These are phyloP conservation scores for Acleris literana DNA, from an alignment of 2,888 invertebrate genomes.

Conservation along the genomic window DNA sequence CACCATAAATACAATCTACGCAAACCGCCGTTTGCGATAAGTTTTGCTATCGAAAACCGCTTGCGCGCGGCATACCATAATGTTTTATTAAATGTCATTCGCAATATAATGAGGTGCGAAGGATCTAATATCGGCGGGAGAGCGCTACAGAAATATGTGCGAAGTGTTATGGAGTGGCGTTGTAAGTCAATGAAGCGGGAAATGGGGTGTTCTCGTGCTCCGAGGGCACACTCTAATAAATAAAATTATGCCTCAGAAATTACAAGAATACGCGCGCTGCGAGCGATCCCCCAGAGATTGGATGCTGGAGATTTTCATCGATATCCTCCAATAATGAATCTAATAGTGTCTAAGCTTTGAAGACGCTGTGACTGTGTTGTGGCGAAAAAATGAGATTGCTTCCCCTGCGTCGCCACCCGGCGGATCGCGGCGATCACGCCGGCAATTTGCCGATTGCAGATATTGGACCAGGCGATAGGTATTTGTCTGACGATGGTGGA, in stretches of 20 bases:
- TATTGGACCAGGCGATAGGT: constrained; percentile 37
- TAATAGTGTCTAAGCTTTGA: constrained; percentile 75
- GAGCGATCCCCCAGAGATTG: constrained; percentile 77
- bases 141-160: constrained; percentile 83
- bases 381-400: constrained; percentile 57
- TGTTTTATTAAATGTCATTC: constrained; percentile 83
- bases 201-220: constrained; percentile 79
- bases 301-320: constrained; percentile 77
- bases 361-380: constrained; percentile 51
- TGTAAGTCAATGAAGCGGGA: constrained; percentile 84
- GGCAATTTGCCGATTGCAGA: constrained; percentile 42
- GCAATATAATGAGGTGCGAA: constrained; percentile 82
- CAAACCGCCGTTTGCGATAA: constrained; percentile 9
- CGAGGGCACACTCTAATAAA: constrained; percentile 81
- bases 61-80: constrained; percentile 68
- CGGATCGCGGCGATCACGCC: constrained; percentile 42
- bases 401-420: constrained; percentile 25
- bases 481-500: constrained; percentile 2
- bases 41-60: constrained; percentile 69
- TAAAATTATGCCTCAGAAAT: constrained; percentile 83
- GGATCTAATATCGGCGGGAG: constrained; percentile 71
- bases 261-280: constrained; percentile 79
- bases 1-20: background rate
- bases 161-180: constrained; percentile 82
- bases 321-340: constrained; percentile 77